These are phyloP conservation scores for Theristicus caerulescens DNA, from an alignment of 2,113 vertebrate species.

Conservation along the genomic window DNA sequence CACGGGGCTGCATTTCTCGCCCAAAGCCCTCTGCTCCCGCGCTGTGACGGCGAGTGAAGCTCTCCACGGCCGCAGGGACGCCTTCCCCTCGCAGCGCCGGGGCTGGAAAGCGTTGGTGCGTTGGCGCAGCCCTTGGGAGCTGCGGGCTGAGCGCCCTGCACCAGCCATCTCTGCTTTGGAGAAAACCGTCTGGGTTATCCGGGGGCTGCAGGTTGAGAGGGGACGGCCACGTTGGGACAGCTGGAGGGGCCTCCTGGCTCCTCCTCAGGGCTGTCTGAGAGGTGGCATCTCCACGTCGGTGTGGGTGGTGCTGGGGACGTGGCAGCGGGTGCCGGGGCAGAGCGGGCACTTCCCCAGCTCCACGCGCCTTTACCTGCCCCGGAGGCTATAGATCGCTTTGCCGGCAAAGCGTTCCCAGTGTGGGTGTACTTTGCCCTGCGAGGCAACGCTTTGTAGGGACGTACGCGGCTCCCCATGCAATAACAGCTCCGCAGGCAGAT, in stretches of 20 bases:
- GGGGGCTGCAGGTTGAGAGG: neutral
- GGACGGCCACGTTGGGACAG: rapidly evolving
- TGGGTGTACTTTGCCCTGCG: neutral
- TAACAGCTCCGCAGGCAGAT: neutral
- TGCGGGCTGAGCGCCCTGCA: neutral
- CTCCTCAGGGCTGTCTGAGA: neutral
- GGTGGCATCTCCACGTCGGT: neutral
- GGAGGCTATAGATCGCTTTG: neutral
- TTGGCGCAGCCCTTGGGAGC: neutral
- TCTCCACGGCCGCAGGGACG: neutral
- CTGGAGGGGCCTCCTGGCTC: neutral
- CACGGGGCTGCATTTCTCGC: neutral
- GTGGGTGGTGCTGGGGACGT: neutral
- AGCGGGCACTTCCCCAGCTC: neutral
- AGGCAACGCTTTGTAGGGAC: neutral
- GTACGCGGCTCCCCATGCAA: neutral
- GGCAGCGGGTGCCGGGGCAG: neutral
- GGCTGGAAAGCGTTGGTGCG: rapidly evolving
- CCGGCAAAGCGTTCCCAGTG: neutral
- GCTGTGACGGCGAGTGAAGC: neutral
- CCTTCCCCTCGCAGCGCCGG: neutral
- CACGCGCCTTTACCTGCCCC: neutral
- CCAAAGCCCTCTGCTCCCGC: rapidly evolving
- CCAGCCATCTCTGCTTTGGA: neutral
- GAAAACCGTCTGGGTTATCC: rapidly evolving